Conservation (phyloP, 2,113 vertebrate genomes). For the Okapia johnstoni region DNA sequence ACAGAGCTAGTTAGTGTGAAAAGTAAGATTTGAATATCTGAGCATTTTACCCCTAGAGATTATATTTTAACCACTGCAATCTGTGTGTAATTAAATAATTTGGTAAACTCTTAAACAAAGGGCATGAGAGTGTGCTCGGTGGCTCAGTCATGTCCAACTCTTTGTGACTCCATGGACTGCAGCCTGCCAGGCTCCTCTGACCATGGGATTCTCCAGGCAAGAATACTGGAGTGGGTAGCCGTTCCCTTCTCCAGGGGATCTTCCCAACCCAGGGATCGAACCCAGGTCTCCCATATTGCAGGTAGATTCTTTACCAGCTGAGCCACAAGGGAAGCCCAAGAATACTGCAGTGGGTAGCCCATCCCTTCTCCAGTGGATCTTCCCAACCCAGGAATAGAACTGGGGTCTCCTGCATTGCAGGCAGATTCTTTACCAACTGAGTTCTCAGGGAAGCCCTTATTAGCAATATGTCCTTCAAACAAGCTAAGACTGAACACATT, state of each 20-base stretch:
- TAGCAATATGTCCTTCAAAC: background rate
- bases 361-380: background rate
- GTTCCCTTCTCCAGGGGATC: background rate
- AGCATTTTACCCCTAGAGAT: slow-evolving; percentile 21
- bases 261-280: background rate
- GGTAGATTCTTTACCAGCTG: background rate
- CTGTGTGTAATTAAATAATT: slow-evolving; percentile 35
- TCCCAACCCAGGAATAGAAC: background rate
- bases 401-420: background rate
- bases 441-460: background rate
- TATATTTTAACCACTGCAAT: slow-evolving; percentile 21
- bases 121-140: background rate
- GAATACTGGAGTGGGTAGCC: background rate
- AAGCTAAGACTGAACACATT: slow-evolving; percentile 41
- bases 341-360: background rate
- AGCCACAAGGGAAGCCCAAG: background rate
- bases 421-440: background rate
- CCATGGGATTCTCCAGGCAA: background rate
- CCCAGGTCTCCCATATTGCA: background rate
- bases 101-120: slow-evolving; percentile 28
- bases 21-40: slow-evolving; percentile 3
- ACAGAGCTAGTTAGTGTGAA: slow-evolving; percentile 45
- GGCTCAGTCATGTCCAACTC: background rate
- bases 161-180: background rate
- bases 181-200: background rate